Conservation (phyloP, 1,140 invertebrate genomes). For the Coelopa frigida region DNA sequence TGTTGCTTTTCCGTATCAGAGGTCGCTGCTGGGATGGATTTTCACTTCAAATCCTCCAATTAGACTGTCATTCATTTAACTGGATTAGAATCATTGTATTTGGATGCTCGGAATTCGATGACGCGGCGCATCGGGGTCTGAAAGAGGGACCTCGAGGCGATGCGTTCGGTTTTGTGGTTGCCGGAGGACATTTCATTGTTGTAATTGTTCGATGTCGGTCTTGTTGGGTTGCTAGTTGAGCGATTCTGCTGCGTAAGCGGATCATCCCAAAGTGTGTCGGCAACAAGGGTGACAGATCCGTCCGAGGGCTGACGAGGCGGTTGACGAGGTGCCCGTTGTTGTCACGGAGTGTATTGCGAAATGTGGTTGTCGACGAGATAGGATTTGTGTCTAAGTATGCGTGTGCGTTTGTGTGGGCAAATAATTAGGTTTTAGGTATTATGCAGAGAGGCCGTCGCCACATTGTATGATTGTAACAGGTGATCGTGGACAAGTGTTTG, state of each 20-base stretch:
- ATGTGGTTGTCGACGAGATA: too few species aligned
- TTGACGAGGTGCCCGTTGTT: too few species aligned
- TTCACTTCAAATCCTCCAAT: conserved; percentile 39
- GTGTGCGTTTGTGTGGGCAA: too few species aligned
- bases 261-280: not conserved
- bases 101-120: not conserved
- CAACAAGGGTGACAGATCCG: too few species aligned
- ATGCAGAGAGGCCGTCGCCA: too few species aligned
- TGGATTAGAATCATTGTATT: conserved; percentile 35
- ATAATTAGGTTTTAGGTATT: too few species aligned
- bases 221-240: conserved; percentile 3
- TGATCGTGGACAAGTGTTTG: too few species aligned
- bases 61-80: conserved; percentile 46
- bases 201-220: too few species aligned
- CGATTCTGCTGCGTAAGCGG: not conserved
- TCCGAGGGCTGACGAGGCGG: too few species aligned
- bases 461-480: too few species aligned
- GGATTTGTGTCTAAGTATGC: too few species aligned
- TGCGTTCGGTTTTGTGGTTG: conserved; percentile 2
- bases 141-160: not conserved
- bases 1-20: not conserved
- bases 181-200: conserved; percentile 6
- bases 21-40: not conserved
- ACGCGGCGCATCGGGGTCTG: not conserved
- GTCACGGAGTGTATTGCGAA: too few species aligned